These are phyloP conservation scores for Gnathonemus echidnorhynchus DNA, from an alignment of 2,113 vertebrate species.

Conservation along the genomic window DNA sequence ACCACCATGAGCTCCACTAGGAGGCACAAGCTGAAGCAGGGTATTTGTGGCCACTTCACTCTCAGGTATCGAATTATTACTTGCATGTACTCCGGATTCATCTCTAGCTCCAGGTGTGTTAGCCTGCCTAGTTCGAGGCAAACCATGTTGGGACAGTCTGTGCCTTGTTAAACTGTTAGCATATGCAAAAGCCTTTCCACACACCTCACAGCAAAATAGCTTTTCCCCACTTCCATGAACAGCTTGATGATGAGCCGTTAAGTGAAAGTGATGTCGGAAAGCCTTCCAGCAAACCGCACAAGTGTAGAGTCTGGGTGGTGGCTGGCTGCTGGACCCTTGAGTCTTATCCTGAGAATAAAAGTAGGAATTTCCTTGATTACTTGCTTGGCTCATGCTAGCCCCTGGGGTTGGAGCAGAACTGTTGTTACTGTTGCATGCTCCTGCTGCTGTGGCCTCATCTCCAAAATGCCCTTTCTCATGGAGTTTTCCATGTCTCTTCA, in stretches of 20 bases:
- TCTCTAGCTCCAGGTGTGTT: conserved; percentile 29
- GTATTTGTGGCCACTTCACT: conserved; percentile 47
- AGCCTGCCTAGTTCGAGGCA: conserved; percentile 48
- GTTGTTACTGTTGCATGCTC: conserved; percentile 51
- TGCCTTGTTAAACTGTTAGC: conserved; percentile 86
- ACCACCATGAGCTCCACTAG: conserved; percentile 29
- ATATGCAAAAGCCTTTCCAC: conserved; percentile 85
- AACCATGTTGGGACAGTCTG: conserved; percentile 74
- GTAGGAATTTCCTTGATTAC: conserved; percentile 51
- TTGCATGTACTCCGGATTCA: conserved; percentile 21
- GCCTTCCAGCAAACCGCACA: conserved; percentile 79
- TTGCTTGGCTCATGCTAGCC: conserved; percentile 41
- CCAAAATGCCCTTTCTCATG: conserved; percentile 61
- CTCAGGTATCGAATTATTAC: conserved; percentile 28
- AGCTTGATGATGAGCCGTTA: conserved; percentile 82
- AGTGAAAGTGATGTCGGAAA: conserved; percentile 84
- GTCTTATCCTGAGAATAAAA: conserved; percentile 62
- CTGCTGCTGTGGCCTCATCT: conserved; percentile 25
- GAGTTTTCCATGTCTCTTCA: conserved; percentile 65
- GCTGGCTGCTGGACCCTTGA: conserved; percentile 46
- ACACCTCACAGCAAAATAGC: conserved; percentile 81
- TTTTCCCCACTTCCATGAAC: conserved; percentile 70
- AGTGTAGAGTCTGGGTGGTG: conserved; percentile 63
- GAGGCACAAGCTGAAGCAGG: conserved; percentile 40
- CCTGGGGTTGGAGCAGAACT: conserved; percentile 37